These are phyloP conservation scores for Drosophila ambigua DNA, from an alignment of 1,140 invertebrate species.

Conservation along the genomic window DNA sequence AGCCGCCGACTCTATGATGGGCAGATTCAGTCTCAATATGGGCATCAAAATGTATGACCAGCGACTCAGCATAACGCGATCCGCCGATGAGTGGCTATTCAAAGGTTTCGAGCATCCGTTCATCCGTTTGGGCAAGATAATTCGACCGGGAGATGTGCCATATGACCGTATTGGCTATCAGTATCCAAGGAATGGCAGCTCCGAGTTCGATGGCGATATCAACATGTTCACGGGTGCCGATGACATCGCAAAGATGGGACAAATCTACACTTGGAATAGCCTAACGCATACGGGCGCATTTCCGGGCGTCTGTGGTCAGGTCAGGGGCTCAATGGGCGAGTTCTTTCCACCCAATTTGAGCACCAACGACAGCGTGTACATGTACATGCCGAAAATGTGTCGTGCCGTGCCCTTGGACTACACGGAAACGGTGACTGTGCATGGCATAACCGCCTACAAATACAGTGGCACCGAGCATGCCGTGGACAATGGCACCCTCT, in stretches of 20 bases:
- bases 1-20: slow-evolving; percentile 6
- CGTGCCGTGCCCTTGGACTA: slow-evolving; percentile 86
- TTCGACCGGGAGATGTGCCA: slow-evolving; percentile 84
- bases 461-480: slow-evolving; percentile 85
- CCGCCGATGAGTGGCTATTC: slow-evolving; percentile 89
- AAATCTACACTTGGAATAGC: slow-evolving; percentile 89
- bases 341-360: slow-evolving; percentile 88
- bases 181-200: slow-evolving; percentile 90
- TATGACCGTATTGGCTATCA: slow-evolving; percentile 91
- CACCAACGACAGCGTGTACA: slow-evolving; percentile 85
- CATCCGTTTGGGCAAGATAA: slow-evolving; percentile 86
- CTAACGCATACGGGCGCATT: slow-evolving; percentile 86
- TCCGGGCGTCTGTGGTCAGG: slow-evolving; percentile 85
- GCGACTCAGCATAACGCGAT: slow-evolving; percentile 86
- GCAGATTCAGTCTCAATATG: not conserved
- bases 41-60: slow-evolving; percentile 30
- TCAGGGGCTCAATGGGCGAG: slow-evolving; percentile 90
- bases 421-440: slow-evolving; percentile 84
- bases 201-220: slow-evolving; percentile 88
- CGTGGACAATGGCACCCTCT: slow-evolving; percentile 87
- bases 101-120: slow-evolving; percentile 90
- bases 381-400: slow-evolving; percentile 89
- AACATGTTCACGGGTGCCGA: slow-evolving; percentile 89
- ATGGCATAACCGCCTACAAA: slow-evolving; percentile 86
- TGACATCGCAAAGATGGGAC: slow-evolving; percentile 87